Evolutionary conservation across 2,888 invertebrate genomes (phyloP).

Genomic region (Gymnosoma rotundatum): DNA sequence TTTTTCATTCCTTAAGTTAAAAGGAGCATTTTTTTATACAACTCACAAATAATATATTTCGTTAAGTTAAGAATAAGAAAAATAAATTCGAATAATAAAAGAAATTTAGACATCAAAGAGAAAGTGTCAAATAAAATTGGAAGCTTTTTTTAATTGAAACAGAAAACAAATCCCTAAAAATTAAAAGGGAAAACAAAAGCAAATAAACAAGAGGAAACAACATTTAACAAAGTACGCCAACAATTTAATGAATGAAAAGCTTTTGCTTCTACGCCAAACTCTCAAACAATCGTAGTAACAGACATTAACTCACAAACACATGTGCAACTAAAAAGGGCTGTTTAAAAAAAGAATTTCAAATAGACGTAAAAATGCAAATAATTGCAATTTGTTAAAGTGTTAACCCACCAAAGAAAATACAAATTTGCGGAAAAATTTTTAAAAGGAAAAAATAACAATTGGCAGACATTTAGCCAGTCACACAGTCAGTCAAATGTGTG

Average conservation of each 20-base stretch:
- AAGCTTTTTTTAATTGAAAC: constrained; percentile 23
- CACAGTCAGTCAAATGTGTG: not conserved
- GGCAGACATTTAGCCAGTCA: not conserved
- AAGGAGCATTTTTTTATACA: too few species aligned
- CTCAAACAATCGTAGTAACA: constrained; percentile 35
- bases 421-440: not conserved
- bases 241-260: constrained; percentile 79
- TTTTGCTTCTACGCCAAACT: constrained; percentile 63
- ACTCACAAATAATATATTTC: too few species aligned
- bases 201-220: not conserved
- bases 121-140: not conserved
- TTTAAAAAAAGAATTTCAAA: not conserved
- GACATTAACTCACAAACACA: not conserved
- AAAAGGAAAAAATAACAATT: not conserved
- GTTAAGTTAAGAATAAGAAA: not conserved
- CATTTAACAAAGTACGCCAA: constrained; percentile 26
- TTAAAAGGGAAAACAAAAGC: constrained; percentile 24
- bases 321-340: not conserved
- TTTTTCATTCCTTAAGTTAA: too few species aligned
- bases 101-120: not conserved
- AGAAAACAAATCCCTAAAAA: not conserved
- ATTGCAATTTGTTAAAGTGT: constrained; percentile 48
- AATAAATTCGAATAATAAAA: not conserved
- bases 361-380: constrained; percentile 33
- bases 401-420: not conserved